Evolutionary conservation across 2,888 invertebrate genomes (phyloP), one percentile per base, ranked within the genome.

Genomic region (Dolichopus griseipennis): DNA sequence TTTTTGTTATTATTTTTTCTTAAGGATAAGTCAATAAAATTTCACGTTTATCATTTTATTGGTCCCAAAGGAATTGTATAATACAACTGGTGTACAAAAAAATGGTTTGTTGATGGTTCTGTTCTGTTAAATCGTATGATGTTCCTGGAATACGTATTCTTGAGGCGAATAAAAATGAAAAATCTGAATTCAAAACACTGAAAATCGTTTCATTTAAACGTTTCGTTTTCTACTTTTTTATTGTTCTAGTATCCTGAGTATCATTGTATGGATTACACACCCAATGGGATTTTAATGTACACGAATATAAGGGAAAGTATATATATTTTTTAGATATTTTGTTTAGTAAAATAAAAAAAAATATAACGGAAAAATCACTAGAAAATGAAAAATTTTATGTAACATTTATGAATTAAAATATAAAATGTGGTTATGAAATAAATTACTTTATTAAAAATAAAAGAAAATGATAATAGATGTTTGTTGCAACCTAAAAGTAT

Each of bases 21-120:
- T 52, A 52, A 52, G 52, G n/a, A 52, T 52, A 52, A 52, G 52
- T 52, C 52, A 52, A 52, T 52, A 52, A 52, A 52, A 9, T 18
- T 52, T 52, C 18, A 52, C 52, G 52, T 52, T 52, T 52, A 52
- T 52, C 52, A 52, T 52, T 52, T 52, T 52, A 52, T 52, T 52
- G 52, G 52, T 52, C 52, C 52, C 52, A 52, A 18, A 52, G 52
- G 52, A 2, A 18, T 52, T 52, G 9, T 7, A 6, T 6, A 12
- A 18, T 52, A 18, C n/a, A 27, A 12, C 15, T 41, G 9, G 41
- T 41, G 9, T 15, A 41, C 8, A 41, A 41, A 41, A 41, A 9
- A 41, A 7, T 41, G 15, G 12, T 37, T 37, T 37, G 37, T 37
- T 7, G 27, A 52, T 52, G 52, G 18, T 52, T 2, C 12, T 52